Base-by-base conservation (phyloP, 2,797 vertebrate species). In the Chanos chanos region DNA sequence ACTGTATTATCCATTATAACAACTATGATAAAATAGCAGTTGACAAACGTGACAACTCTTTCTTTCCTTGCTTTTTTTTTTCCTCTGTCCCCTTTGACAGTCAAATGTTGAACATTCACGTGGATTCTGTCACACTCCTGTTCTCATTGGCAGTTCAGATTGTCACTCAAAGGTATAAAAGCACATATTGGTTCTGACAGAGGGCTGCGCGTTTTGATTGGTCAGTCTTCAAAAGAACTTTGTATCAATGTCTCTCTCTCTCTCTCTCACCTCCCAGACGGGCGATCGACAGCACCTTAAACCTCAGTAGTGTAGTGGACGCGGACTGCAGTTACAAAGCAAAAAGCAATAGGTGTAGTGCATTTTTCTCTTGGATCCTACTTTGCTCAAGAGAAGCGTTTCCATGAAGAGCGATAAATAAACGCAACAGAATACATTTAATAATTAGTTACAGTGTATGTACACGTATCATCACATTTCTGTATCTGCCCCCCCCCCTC, bases 151-250 rank as follows among this genome's bases (percentile, higher is more conserved):
- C 69, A 77, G 72, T 68, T 77, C 58, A 82, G 89, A 90, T 88
- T 89, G 87, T 90, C 87, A 78, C 70, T 77, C 49, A 53, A 78
- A 51, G 71, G 70, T 75, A 73, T 85, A 86, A 89, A n/a, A 88
- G 85, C 87, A 86, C 77, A 77, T 77, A 78, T 80, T 81, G 85
- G 81, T 85, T 87, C 67, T 69, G 69, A 67, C 82, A 74, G 60
- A 55, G 68, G 58, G 33, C 48, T 56, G 65, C 36, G 21, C 62
- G 39, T 71, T 52, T 57, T 71, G 64, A 54, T 60, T 66, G 63
- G 70, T 74, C 47, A 71, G 66, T 68, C 60, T 68, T 36, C 70
- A 9, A 9, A 22, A 19, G 33, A 33, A 67, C 68, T 68, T n/a
- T 52, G 41, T 70, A 64, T 61, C 51, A 69, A 40, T 67, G 68